Evolutionary conservation across 2,797 vertebrate genomes (phyloP).

Genomic region (Lacerta viridis): DNA sequence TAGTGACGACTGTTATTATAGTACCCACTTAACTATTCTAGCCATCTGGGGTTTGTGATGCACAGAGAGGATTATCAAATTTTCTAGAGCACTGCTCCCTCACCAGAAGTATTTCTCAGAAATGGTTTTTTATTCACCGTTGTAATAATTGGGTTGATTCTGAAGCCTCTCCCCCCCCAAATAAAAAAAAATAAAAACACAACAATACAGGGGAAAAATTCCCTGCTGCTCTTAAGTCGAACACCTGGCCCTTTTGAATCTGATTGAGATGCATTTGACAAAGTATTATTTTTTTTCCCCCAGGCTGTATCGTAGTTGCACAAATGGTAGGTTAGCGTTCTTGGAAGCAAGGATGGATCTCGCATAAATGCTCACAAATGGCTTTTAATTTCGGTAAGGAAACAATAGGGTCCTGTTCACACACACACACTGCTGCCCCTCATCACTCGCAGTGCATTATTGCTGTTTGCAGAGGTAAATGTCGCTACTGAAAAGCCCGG

Average conservation of each 20-base stretch:
- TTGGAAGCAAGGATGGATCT: conserved; percentile 58
- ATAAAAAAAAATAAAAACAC: conserved; percentile 9
- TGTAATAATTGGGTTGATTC: conserved; percentile 75
- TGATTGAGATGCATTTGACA: conserved; percentile 67
- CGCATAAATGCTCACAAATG: conserved; percentile 50
- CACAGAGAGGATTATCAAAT: conserved; percentile 76
- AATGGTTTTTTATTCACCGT: conserved; percentile 68
- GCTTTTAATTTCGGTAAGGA: conserved; percentile 66
- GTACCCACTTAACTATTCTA: conserved; percentile 68
- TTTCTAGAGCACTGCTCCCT: conserved; percentile 74
- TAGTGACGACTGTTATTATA: conserved; percentile 68
- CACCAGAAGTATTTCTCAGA: conserved; percentile 80
- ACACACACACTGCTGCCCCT: conserved; percentile 37
- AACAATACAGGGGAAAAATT: not conserved
- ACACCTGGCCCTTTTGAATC: conserved; percentile 74
- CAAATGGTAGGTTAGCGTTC: conserved; percentile 57
- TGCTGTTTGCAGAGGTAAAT: conserved; percentile 47
- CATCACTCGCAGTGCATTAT: conserved; percentile 44
- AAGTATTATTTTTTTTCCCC: conserved; percentile 49
- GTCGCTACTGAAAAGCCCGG: conserved; percentile 16
- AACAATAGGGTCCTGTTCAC: conserved; percentile 55
- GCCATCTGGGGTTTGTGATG: conserved; percentile 80
- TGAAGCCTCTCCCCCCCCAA: conserved; percentile 51
- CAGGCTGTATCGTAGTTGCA: conserved; percentile 61
- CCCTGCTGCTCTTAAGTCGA: conserved; percentile 59